Evolutionary conservation across 2,888 invertebrate species (phyloP), one percentile per base, ranked within the genome.

Genomic region (Acrobeloides nanus): DNA sequence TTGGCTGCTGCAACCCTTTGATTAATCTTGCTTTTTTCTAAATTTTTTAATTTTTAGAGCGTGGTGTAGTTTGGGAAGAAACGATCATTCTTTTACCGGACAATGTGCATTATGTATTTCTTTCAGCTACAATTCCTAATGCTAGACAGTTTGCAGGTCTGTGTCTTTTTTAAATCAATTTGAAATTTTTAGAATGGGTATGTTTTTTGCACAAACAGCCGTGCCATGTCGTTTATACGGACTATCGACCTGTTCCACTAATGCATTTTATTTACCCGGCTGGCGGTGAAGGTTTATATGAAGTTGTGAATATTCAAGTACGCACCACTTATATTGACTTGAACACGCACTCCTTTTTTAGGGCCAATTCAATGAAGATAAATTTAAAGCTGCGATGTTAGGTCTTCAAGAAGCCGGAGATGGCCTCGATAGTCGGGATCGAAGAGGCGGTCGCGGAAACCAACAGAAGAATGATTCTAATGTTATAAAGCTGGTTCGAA

Each of bases 61-160:
- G 97, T 72, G 97, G 97, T 41, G 95, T 97, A 7, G 95, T 99
- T 1, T 99, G 97, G 97, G 92, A 93, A 80, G 97, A 99, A 79
- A 93, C 95, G 0, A 81, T 99, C 27, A 99, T 99, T 70, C 80
- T 99, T 26, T 77, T 99, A 31, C 95, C 93, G 0, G 90, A 95
- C 75, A 92, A 89, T 73, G 93, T 97, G 0, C 90, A 90, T 74
- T 93, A 90, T 75, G 97, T 99, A 5, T 99, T 99, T 75, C 81
- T 99, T 0, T 99, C 97, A 0, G 97, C 97, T 10, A 99, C 97
- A 0, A 97, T 99, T 65, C 97, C 97, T 2, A 99, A 99, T 77
- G 97, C 97, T 3, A 81, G 89, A 3, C 95, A 99, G 77, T 81
- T 81, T 73, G 80, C 80, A 18, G 80, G 80, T 66, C 78, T 77